Evolutionary conservation across 2,113 vertebrate genomes (phyloP), one percentile per base, ranked within the genome.

Genomic region (Drymodes brunneopygia): DNA sequence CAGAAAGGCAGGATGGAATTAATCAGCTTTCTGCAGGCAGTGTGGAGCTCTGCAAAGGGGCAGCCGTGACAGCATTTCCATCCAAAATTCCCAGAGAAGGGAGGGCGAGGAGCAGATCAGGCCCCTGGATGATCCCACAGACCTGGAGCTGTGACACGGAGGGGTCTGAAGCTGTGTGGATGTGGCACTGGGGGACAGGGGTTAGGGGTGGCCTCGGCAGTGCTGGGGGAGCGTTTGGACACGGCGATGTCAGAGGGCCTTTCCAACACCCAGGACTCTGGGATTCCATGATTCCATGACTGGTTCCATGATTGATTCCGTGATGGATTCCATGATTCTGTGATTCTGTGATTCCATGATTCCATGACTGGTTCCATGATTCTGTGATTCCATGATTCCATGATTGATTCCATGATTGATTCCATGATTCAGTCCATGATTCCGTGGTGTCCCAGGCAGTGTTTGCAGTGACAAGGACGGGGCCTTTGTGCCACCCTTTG

Each of bases 11-110:
- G 38, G 62, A 3, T 35, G 91, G 81, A 38, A 28, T 33, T 8
- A 23, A 38, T 35, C 72, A 42, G 40, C 24, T 71, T 6, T 6
- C 57, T 40, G 58, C 73, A 58, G 58, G 1, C 47, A 11, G 1
- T 7, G 0, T 0, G 11, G 24, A 15, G 69, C 64, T 36, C 33
- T 9, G 38, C 7, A 16, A 28, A 61, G 65, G 66, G 58, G 15
- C 35, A 57, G 42, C 66, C 48, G 12, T 9, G 22, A 1, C 24
- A 3, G 2, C 0, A 7, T n/a, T 71, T 4, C 58, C n/a, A 1
- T 16, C 2, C 12, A 17, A 2, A 36, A 7, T 29, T 29, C 60
- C 6, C 27, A 2, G 10, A 8, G 35, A 6, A 20, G 53, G 1
- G 74, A 12, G 12, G 73, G 10, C 3, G 10, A 38, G 53, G 62